Conservation (phyloP, 2,888 invertebrate genomes). For the Polydrusus tereticollis region DNA sequence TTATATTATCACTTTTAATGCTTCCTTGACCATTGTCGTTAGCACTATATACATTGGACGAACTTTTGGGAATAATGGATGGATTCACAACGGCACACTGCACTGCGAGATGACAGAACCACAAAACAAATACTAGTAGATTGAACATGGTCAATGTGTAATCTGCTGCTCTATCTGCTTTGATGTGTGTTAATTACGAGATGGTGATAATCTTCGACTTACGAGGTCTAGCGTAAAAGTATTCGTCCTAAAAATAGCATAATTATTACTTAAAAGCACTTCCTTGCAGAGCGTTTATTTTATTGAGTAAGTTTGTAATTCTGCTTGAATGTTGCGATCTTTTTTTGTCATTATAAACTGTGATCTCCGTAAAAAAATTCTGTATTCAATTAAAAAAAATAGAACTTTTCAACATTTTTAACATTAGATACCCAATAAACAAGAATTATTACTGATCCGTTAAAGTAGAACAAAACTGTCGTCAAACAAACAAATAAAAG, state of each 20-base stretch:
- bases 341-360: too few relatives aligned
- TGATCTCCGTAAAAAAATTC: too few relatives aligned
- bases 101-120: slow-evolving; percentile 34
- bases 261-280: neutral
- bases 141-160: slow-evolving; percentile 44
- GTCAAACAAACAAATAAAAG: neutral
- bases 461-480: neutral
- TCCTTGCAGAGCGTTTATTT: neutral
- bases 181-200: slow-evolving; percentile 45
- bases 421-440: too few relatives aligned
- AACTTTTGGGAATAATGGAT: neutral
- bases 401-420: too few relatives aligned
- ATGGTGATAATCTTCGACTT: slow-evolving; percentile 30
- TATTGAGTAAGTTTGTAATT: too few relatives aligned
- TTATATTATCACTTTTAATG: neutral
- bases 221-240: slow-evolving; percentile 25
- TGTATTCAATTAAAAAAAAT: too few relatives aligned
- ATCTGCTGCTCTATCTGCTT: slow-evolving; percentile 42
- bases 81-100: slow-evolving; percentile 13
- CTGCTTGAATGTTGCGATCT: too few relatives aligned
- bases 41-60: neutral
- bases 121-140: slow-evolving; percentile 39
- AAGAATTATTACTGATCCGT: neutral
- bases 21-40: too few relatives aligned
- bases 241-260: slow-evolving; percentile 9